phyloP scores from a whole-genome alignment of 2,888 invertebrate genomes.

The Clunio marinus region DNA sequence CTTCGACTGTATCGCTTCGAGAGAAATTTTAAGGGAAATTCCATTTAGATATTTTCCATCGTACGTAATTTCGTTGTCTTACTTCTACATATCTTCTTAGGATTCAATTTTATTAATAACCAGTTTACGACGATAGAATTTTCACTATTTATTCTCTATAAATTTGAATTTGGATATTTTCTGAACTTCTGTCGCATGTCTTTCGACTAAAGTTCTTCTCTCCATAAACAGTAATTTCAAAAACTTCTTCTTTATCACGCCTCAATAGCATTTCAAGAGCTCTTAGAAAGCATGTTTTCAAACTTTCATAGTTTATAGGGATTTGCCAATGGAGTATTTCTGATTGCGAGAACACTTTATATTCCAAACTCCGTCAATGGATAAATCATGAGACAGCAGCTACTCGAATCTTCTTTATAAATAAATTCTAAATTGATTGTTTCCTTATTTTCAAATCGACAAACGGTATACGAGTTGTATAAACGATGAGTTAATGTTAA shows the following conservation, averaged over 20 bases:
- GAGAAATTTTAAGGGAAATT: slow-evolving; percentile 6
- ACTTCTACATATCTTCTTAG: not conserved
- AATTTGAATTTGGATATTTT: not conserved
- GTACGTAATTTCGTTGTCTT: not conserved
- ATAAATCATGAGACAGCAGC: not conserved
- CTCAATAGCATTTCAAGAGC: slow-evolving; percentile 9
- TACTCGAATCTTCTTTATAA: not conserved
- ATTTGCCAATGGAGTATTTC: slow-evolving; percentile 5
- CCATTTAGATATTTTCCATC: not conserved
- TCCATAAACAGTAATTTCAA: not conserved
- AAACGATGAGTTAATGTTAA: slow-evolving; percentile 36
- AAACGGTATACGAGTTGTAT: not conserved
- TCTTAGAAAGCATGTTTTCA: not conserved
- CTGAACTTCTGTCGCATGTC: not conserved
- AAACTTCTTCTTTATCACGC: slow-evolving; percentile 27
- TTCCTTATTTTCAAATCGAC: slow-evolving; percentile 22
- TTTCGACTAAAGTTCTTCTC: not conserved
- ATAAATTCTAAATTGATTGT: slow-evolving; percentile 36
- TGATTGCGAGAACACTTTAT: not conserved
- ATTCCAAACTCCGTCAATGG: not conserved
- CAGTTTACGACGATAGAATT: slow-evolving; percentile 7
- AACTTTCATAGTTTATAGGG: not conserved
- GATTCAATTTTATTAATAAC: slow-evolving; percentile 23
- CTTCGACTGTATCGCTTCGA: not conserved
- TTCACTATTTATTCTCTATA: slow-evolving; percentile 5